A percentile compares a stretch with the other conserved stretches of the same genome.
Evolutionary conservation across 2,113 vertebrate genomes (phyloP).

Genomic region (Sigmodon hispidus): DNA sequence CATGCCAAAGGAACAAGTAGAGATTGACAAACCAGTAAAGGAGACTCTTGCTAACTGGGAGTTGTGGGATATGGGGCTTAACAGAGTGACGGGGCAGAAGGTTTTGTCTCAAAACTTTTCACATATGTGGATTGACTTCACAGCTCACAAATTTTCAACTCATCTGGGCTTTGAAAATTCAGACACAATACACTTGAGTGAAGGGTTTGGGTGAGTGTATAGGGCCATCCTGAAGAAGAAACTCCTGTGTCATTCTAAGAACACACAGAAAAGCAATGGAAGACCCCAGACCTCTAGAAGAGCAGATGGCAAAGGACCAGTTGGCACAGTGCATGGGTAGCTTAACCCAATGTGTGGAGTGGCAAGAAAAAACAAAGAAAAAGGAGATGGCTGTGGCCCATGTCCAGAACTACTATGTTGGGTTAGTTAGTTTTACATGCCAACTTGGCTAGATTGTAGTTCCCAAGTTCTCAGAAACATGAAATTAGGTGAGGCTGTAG

Average conservation of each 20-base stretch:
- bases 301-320: slow-evolving; percentile 33
- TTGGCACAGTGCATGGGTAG: not conserved
- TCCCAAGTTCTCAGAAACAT: not conserved
- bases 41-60: not conserved
- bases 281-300: not conserved
- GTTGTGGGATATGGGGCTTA: not conserved
- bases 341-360: not conserved
- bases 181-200: not conserved
- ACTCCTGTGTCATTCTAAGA: not conserved
- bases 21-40: not conserved
- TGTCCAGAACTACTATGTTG: not conserved
- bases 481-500: not conserved
- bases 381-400: not conserved
- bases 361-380: not conserved
- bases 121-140: not conserved
- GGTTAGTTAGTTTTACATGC: not conserved
- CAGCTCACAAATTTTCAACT: not conserved
- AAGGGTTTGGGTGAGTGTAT: accelerated
- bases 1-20: not conserved
- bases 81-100: not conserved
- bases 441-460: not conserved
- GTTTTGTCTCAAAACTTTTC: not conserved
- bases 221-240: not conserved
- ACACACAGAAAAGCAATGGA: slow-evolving; percentile 32
- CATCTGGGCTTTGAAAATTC: not conserved